Evolutionary conservation across 2,888 invertebrate genomes (phyloP).

Genomic region (Tipula helvola): DNA sequence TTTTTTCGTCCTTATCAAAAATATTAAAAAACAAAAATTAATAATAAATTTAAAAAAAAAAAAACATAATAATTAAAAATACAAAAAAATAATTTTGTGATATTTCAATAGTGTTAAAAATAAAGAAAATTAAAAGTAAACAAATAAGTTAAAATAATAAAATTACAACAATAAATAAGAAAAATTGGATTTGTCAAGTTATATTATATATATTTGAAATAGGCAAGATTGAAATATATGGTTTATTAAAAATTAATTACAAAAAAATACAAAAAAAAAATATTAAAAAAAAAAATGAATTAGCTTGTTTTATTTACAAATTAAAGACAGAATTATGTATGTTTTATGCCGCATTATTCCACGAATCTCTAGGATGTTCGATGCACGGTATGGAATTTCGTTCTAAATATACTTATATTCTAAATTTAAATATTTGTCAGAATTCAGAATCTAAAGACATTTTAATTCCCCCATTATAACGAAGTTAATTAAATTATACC

Average conservation of each 20-base stretch:
- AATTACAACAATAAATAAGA: neutral
- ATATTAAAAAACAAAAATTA: neutral
- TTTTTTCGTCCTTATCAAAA: conserved; percentile 4
- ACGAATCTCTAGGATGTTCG: no score
- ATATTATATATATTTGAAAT: conserved; percentile 4
- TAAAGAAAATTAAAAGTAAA: neutral
- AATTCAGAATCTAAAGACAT: no score
- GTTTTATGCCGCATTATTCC: neutral
- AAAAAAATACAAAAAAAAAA: neutral
- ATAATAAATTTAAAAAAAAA: neutral
- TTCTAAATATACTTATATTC: no score
- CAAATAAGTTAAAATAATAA: conserved; percentile 4
- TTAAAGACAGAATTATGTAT: neutral
- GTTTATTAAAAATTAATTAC: conserved; percentile 4
- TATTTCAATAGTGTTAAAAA: neutral
- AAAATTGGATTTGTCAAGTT: conserved; percentile 4
- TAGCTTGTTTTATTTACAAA: neutral
- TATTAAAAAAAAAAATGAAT: neutral
- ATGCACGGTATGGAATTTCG: no score
- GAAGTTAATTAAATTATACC: no score
- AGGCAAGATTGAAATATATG: neutral
- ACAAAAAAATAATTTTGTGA: conserved; percentile 4
- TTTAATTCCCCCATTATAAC: no score
- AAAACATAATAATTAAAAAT: neutral
- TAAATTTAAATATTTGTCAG: no score